Base-by-base conservation (phyloP, 1,140 invertebrate genomes). In the Hermetia illucens region DNA sequence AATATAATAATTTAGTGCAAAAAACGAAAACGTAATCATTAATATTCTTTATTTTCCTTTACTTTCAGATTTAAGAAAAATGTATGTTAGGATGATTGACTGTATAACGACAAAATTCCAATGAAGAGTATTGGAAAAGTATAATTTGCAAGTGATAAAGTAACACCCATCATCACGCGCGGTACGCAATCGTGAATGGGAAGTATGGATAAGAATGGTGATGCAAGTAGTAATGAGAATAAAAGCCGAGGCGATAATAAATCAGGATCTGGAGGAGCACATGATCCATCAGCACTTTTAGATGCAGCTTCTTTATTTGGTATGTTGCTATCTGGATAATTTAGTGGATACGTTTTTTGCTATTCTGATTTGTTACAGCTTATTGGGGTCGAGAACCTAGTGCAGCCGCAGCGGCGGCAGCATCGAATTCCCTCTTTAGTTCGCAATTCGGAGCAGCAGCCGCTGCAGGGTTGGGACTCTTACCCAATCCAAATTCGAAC, bases 231-330 rank as follows among this genome's bases (percentile, higher is more conserved):
- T 27, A n/a, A n/a, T 27, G 36, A 25, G 8, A 25, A 19, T 30
- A 38, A 17, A 21, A 29, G 19, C 13, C 25, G 13, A 16, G 21
- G 18, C 6, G 24, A 36, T 13, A 29, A 17, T 17, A 29, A 17
- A 15, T 13, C 18, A 21, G 15, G 19, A 15, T 27, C 37, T 15
- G 37, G 38, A 4, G 53, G 49, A 20, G 51, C 44, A 3, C 56
- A 59, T 31, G 56, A 69, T 50, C 61, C 71, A 39, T 67, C 71
- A 39, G 62, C 65, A 21, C 50, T 76, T 25, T 64, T 77, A 50
- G 74, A 77, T 58, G 72, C 74, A 36, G 72, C 74, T 34, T 74
- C 70, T 40, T 62, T 77, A 34, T 76, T 77, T 46, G 72, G 73
- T 75, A 50, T 64, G 62, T 40, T 12, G n/a, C n/a, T n/a, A n/a